Percentiles rank a stretch among this genome's conserved stretches.
Evolutionary conservation across 2,888 invertebrate genomes (phyloP).

Genomic region (Scaptomyza parva): DNA sequence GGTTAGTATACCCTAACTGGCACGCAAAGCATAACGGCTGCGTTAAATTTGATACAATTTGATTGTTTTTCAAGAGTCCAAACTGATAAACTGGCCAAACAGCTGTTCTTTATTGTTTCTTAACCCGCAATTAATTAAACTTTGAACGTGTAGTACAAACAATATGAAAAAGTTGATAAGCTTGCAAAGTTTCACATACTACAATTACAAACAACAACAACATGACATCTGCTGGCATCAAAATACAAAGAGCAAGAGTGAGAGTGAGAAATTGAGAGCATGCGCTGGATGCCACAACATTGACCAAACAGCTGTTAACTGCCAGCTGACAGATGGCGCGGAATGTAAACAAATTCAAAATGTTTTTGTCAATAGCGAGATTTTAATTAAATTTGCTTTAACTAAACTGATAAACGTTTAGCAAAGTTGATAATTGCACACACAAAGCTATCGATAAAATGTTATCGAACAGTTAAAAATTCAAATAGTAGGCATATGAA

Average conservation of each 20-base stretch:
- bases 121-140: slow-evolving; percentile 2
- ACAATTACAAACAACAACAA: slow-evolving; percentile 15
- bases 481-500: neutral
- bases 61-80: neutral
- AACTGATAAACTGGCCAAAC: slow-evolving; percentile 1
- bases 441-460: neutral
- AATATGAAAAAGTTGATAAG: slow-evolving; percentile 27
- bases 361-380: neutral
- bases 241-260: slow-evolving; percentile 1
- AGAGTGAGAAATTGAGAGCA: slow-evolving; percentile 29
- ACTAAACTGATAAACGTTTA: too few relatives aligned
- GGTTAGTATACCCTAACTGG: slow-evolving; percentile 22
- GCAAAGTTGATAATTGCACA: too few relatives aligned
- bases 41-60: neutral
- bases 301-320: slow-evolving; percentile 21
- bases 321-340: slow-evolving; percentile 6
- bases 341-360: slow-evolving; percentile 4
- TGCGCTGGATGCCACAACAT: slow-evolving; percentile 39
- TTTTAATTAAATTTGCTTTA: too few relatives aligned
- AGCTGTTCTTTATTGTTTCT: neutral
- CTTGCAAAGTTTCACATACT: neutral
- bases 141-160: slow-evolving; percentile 6
- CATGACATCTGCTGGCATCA: slow-evolving; percentile 19
- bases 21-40: neutral
- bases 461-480: neutral